Base-by-base conservation (phyloP, 1,140 invertebrate species). In the Halyomorpha halys region DNA sequence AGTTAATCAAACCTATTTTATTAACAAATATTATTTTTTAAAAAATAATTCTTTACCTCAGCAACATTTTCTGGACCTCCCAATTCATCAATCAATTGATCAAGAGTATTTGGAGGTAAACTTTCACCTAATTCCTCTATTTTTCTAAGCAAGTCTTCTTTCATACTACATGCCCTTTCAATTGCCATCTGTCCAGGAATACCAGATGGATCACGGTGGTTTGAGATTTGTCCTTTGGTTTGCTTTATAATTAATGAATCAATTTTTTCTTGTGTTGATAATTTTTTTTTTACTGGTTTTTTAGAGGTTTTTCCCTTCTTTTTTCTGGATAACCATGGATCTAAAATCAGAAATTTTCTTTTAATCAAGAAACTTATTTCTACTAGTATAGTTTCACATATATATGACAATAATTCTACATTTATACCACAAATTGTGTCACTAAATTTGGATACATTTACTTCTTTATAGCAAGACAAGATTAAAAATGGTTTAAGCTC, bases 61-160 rank as follows among this genome's bases (percentile, higher is more conserved):
- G 97, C 96, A 0, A 99, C 97, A 76, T 94, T 94, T 71, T 96
- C 91, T 4, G 94, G 91, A 0, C 97, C 97, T 39, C 97, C 97
- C 4, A 99, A 81, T 72, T 97, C 91, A 76, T 99, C 96, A 69
- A 99, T 98, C 0, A 99, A 79, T 73, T 98, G 94, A 80, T 99
- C 97, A 13, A 99, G 78, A 0, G 96, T 97, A 75, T 99, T 99
- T n/a, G 94, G 87, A 9, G 97, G 97, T 64, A 99, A 77, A 45
- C 82, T 82, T 3, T 91, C 84, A 18, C 95, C 95, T 1, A 99
- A 77, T 53, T 80, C 77, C 72, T 98, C 94, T 44, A 99, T 87
- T 72, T 87, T 85, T 0, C 81, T 77, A 56, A 99, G 74, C 25
- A 99, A 77, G 68, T 97, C 88, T 68, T 93, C 86, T 76, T 97